A percentile compares a stretch with the other conserved stretches of the same genome.
These are phyloP conservation scores for Rattus norvegicus DNA, from an alignment of 2,113 vertebrate species.

Conservation along the genomic window DNA sequence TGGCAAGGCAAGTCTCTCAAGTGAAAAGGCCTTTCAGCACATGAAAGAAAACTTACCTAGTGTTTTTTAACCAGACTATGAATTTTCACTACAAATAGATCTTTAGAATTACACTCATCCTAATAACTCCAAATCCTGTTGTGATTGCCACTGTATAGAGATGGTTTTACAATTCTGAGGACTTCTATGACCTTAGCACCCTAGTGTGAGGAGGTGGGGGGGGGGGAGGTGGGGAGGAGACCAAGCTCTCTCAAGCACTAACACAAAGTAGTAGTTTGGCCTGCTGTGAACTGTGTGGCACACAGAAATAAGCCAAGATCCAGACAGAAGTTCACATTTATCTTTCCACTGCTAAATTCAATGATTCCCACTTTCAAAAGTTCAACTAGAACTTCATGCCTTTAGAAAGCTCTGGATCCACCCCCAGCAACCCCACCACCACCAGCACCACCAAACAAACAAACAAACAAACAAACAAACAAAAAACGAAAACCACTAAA, in stretches of 20 bases:
- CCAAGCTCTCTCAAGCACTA: not conserved
- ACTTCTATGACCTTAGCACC: not conserved
- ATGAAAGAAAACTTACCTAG: not conserved
- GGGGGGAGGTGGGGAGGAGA: fast-evolving
- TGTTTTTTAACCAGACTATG: not conserved
- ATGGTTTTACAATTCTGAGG: not conserved
- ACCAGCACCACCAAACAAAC: not conserved
- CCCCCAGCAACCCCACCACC: not conserved
- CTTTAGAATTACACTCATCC: not conserved
- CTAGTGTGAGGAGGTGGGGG: fast-evolving
- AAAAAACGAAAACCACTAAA: not conserved
- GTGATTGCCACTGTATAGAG: not conserved
- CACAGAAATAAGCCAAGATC: not conserved
- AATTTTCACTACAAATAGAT: constrained; percentile 6
- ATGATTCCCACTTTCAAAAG: not conserved
- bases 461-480: too few species aligned
- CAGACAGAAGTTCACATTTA: too few species aligned
- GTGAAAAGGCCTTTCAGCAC: constrained; percentile 52
- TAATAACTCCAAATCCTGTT: not conserved
- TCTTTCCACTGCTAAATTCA: not conserved
- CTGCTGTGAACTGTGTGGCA: not conserved
- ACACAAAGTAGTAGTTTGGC: not conserved
- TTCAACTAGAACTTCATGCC: not conserved
- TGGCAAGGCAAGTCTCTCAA: not conserved
- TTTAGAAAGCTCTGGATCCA: not conserved